Evolutionary conservation across 2,797 vertebrate genomes (phyloP), one percentile per base, ranked within the genome.

Genomic region (Poecilia gillii): DNA sequence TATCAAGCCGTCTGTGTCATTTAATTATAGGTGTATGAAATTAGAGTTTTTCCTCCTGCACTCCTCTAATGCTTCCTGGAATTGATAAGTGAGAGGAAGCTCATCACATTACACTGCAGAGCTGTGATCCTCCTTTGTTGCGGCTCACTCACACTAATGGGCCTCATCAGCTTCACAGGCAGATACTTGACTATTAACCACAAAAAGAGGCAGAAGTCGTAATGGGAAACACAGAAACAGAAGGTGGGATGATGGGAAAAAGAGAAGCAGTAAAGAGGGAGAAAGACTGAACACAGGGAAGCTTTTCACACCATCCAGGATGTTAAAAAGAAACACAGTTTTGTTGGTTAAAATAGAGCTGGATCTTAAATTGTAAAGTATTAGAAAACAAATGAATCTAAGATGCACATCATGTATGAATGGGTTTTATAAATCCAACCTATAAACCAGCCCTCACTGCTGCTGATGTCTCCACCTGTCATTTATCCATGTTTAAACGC

Each of bases 21-120:
- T 95, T 94, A 96, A 96, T 97, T 97, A 95, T 95, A 96, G 95
- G 91, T 94, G 95, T 95, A 96, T 96, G 95, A 95, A 96, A 96
- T 94, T 94, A 93, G 5, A 25, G 94, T 94, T 92, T 94, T 95
- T 93, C 83, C 86, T 87, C 76, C 80, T 72, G 13, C 64, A 51
- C 79, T 90, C 91, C 92, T 93, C 94, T 94, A 95, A 95, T 94
- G 94, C 94, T 96, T 95, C 93, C 92, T 85, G 95, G 5, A 91
- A 93, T 94, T 95, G 94, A 94, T 96, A 94, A 94, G 92, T 90
- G 88, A 89, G 80, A 88, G 89, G 91, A 91, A 92, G 91, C 93
- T 95, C 96, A 96, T 96, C 94, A 94, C 95, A 96, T 94, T 91
- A 91, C 90, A 0, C 78, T 92, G 88, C 92, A 45, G 79, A 92